Evolutionary conservation across 2,888 invertebrate genomes (phyloP), one percentile per base, ranked within the genome.

Genomic region (Chrysolina oricalcia): DNA sequence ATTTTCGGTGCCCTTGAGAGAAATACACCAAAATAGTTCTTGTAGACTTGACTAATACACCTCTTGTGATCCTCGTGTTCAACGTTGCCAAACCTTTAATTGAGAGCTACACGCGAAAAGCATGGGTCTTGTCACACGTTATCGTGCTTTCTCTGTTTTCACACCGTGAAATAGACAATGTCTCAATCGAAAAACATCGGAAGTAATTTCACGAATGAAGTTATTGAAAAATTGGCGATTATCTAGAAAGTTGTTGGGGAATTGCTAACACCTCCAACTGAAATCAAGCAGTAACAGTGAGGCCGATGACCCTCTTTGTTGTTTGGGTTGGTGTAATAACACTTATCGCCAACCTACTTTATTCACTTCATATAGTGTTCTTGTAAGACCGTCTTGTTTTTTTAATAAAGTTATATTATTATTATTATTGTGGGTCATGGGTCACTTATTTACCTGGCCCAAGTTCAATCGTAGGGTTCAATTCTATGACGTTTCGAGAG

Each of bases 21-120:
- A n/a, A n/a, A n/a, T n/a, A n/a, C n/a, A n/a, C n/a, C n/a, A n/a
- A n/a, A n/a, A n/a, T n/a, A n/a, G n/a, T n/a, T n/a, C n/a, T n/a
- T n/a, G n/a, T n/a, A n/a, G n/a, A n/a, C n/a, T n/a, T n/a, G n/a
- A n/a, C n/a, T n/a, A n/a, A n/a, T n/a, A 46, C 46, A 46, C 46
- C 46, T 46, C n/a, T 46, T 46, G 5, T 2, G 21, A 21, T 21
- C 1, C 21, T 53, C 53, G 9, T 21, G 21, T 53, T 53, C 4
- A 53, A 15, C 56, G 11, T 23, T 56, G 21, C 56, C 56, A 19
- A 56, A 35, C 35, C 59, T 59, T 10, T 35, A 35, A 59, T 59
- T n/a, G 35, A 27, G 35, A 59, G 59, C 13, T n/a, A 35, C 23
- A 59, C 23, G n/a, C 53, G 21, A 53, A 53, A 53, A 53, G 53